Evolutionary conservation across 2,888 invertebrate genomes (phyloP).

Genomic region (Orgyia antiqua): DNA sequence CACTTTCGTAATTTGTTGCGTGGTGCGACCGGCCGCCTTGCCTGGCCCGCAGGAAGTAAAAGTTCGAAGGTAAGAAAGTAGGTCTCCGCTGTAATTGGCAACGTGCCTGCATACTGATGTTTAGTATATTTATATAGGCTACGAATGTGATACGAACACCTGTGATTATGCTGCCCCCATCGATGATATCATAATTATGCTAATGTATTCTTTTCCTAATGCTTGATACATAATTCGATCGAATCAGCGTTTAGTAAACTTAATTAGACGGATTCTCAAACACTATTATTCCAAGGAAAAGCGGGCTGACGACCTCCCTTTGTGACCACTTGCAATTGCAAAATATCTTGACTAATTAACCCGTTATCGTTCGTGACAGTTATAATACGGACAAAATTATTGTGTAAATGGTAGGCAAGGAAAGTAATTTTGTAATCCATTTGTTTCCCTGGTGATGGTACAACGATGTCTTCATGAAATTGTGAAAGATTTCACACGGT

Average conservation of each 20-base stretch:
- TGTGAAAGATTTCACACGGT: slow-evolving; percentile 9
- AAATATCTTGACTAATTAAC: no score
- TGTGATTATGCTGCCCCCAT: slow-evolving; percentile 25
- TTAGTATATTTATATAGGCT: slow-evolving; percentile 44
- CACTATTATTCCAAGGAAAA: no score
- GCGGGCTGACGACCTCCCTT: no score
- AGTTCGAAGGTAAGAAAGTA: slow-evolving; percentile 79
- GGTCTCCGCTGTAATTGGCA: slow-evolving; percentile 76
- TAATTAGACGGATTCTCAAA: no score
- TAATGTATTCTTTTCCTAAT: no score
- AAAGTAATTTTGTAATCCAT: slow-evolving; percentile 1
- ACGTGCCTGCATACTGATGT: slow-evolving; percentile 71
- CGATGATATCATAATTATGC: no score
- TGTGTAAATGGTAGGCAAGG: not conserved
- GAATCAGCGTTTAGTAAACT: no score
- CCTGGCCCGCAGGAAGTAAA: slow-evolving; percentile 77
- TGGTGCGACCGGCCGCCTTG: slow-evolving; percentile 71
- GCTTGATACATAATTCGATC: no score
- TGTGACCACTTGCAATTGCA: no score
- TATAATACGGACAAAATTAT: not conserved
- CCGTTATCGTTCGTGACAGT: not conserved
- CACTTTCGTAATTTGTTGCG: slow-evolving; percentile 77
- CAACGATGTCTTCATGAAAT: not conserved
- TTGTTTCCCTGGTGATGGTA: not conserved
- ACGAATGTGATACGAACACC: slow-evolving; percentile 52